Conservation (phyloP, 2,113 vertebrate species). For the Sialia sialis region DNA sequence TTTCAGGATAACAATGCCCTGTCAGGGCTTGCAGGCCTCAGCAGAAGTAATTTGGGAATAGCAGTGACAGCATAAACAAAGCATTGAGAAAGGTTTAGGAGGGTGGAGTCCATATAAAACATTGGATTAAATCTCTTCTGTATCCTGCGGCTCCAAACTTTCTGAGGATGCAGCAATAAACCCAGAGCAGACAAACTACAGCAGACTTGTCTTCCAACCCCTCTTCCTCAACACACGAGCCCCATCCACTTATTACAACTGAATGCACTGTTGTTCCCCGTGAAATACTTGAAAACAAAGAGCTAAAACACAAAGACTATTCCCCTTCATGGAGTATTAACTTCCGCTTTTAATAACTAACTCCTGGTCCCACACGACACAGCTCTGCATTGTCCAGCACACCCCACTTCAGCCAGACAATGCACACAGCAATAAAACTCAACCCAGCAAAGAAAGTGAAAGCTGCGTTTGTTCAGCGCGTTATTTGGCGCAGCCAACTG, state of each 20-base stretch:
- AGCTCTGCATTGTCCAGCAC: slow-evolving; percentile 16
- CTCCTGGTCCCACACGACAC: background rate
- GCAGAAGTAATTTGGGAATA: background rate
- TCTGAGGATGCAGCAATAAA: background rate
- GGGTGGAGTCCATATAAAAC: slow-evolving; percentile 25
- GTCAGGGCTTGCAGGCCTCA: slow-evolving; percentile 31
- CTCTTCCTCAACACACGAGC: background rate
- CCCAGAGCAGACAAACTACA: background rate
- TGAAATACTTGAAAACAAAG: slow-evolving; percentile 17
- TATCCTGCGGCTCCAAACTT: slow-evolving; percentile 48
- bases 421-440: slow-evolving; percentile 57
- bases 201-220: background rate
- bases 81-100: slow-evolving; percentile 16
- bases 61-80: background rate
- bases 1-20: slow-evolving; percentile 17
- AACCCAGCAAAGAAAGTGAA: slow-evolving; percentile 54
- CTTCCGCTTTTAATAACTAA: slow-evolving; percentile 27
- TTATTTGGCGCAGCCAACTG: slow-evolving; percentile 52
- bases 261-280: slow-evolving; percentile 7
- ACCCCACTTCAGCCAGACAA: slow-evolving; percentile 38
- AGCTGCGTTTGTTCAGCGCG: slow-evolving; percentile 62
- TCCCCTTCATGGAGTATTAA: background rate
- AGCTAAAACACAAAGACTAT: slow-evolving; percentile 8
- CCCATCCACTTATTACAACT: slow-evolving; percentile 44
- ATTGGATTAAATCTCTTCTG: background rate